phyloP scores from a whole-genome alignment of 2,113 vertebrate species.

The Dromiciops gliroides region DNA sequence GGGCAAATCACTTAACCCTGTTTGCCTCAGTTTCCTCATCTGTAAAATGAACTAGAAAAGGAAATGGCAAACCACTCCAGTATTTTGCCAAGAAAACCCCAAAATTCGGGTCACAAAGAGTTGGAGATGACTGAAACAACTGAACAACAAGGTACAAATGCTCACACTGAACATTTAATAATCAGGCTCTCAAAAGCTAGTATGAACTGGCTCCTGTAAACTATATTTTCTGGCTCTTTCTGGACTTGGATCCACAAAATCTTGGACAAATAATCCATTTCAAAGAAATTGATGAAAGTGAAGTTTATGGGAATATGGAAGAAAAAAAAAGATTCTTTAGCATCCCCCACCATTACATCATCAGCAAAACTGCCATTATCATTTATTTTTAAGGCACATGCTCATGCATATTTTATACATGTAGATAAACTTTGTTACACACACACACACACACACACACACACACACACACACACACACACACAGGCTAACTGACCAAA shows the following conservation, averaged over 20 bases:
- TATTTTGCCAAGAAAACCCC: neutral
- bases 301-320: neutral
- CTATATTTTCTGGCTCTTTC: slow-evolving; percentile 10
- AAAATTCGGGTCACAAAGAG: too few relatives aligned
- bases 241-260: neutral
- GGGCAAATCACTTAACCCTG: neutral
- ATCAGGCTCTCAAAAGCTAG: neutral
- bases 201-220: neutral
- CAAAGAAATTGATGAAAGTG: slow-evolving; percentile 7
- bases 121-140: too few relatives aligned
- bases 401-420: neutral
- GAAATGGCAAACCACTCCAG: neutral
- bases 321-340: neutral
- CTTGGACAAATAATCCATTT: neutral
- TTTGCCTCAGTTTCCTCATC: neutral
- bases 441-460: slow-evolving; percentile 25
- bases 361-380: slow-evolving; percentile 24
- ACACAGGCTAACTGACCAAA: slow-evolving; percentile 2
- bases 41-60: neutral
- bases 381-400: slow-evolving; percentile 26
- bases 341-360: neutral
- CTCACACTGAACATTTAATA: neutral
- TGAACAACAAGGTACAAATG: neutral
- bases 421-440: neutral
- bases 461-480: slow-evolving; percentile 4